Evolutionary conservation across 92 coral and sea anemone species (phyloP).

Genomic region (Meandrina meandrites): DNA sequence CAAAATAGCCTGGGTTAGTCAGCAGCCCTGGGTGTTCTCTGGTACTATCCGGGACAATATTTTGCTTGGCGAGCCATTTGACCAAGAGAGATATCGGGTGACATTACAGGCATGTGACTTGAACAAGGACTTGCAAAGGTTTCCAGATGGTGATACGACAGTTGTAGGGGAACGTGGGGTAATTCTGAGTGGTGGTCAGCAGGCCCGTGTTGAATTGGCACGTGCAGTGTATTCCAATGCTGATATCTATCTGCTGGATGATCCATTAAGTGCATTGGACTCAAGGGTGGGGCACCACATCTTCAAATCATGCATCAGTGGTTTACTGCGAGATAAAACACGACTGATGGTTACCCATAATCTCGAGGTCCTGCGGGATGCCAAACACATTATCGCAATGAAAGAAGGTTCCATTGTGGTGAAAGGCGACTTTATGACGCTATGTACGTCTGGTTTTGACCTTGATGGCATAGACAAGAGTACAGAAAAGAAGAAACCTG

Average conservation of each 20-base stretch:
- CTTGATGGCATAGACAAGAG: neutral
- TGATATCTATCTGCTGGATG: slow-evolving; percentile 35
- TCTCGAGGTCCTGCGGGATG: neutral
- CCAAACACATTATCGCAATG: slow-evolving; percentile 15
- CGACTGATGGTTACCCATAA: slow-evolving; percentile 35
- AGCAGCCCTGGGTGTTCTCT: slow-evolving; percentile 66
- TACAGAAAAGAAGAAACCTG: neutral
- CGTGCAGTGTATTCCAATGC: slow-evolving; percentile 30
- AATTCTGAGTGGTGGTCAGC: slow-evolving; percentile 32
- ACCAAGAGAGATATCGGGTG: slow-evolving; percentile 44
- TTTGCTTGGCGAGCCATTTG: slow-evolving; percentile 51
- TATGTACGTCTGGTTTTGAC: neutral
- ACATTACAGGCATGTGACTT: slow-evolving; percentile 56
- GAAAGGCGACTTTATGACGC: neutral
- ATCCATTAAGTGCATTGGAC: slow-evolving; percentile 40
- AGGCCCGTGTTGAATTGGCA: slow-evolving; percentile 21
- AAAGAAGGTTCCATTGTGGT: slow-evolving; percentile 1
- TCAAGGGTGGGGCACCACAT: slow-evolving; percentile 25
- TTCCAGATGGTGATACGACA: slow-evolving; percentile 54
- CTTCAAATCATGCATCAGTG: slow-evolving; percentile 19
- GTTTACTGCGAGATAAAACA: slow-evolving; percentile 4
- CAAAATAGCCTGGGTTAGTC: slow-evolving; percentile 56
- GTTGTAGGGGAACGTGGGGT: slow-evolving; percentile 31
- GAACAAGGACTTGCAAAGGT: slow-evolving; percentile 44
- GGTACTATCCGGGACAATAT: slow-evolving; percentile 69